Percentiles rank a stretch among this genome's conserved stretches.
Evolutionary conservation across 2,888 invertebrate genomes (phyloP).

Genomic region (Aromia moschata): DNA sequence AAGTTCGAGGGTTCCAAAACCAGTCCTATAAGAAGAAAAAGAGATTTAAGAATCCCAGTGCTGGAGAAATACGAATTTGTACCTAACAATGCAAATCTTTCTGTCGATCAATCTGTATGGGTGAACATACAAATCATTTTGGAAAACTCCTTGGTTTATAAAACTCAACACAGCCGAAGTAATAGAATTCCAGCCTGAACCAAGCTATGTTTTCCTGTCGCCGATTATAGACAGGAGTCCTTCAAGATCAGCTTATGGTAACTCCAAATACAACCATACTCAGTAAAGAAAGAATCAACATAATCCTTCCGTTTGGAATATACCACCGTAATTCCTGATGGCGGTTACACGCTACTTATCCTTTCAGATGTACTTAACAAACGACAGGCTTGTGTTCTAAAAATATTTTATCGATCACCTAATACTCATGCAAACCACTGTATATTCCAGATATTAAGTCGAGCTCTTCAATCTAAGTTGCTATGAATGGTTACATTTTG

Average conservation of each 20-base stretch:
- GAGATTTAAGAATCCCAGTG: slow-evolving; percentile 76
- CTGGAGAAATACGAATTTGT: slow-evolving; percentile 80
- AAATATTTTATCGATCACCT: not conserved
- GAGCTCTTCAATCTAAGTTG: slow-evolving; percentile 30
- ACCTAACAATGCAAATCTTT: slow-evolving; percentile 64
- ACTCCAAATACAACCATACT: slow-evolving; percentile 71
- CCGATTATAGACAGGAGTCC: slow-evolving; percentile 67
- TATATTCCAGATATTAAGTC: slow-evolving; percentile 38
- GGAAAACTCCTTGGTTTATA: slow-evolving; percentile 71
- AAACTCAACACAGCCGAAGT: slow-evolving; percentile 62
- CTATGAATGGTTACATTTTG: slow-evolving; percentile 69
- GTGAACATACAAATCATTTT: slow-evolving; percentile 74
- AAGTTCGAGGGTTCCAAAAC: slow-evolving; percentile 79
- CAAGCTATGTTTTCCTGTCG: slow-evolving; percentile 57
- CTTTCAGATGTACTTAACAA: slow-evolving; percentile 45
- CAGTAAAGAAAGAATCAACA: slow-evolving; percentile 58
- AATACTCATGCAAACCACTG: too few species aligned
- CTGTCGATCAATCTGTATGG: slow-evolving; percentile 62
- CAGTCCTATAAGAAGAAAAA: slow-evolving; percentile 75
- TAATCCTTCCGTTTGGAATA: slow-evolving; percentile 68
- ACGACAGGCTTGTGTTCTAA: slow-evolving; percentile 44
- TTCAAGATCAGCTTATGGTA: slow-evolving; percentile 75
- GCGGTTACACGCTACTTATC: slow-evolving; percentile 48
- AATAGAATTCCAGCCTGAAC: slow-evolving; percentile 31
- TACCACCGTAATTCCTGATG: slow-evolving; percentile 65